Evolutionary conservation across 2,113 vertebrate species (phyloP), one percentile per base, ranked within the genome.

Genomic region (Mesembrinibis cayennensis): DNA sequence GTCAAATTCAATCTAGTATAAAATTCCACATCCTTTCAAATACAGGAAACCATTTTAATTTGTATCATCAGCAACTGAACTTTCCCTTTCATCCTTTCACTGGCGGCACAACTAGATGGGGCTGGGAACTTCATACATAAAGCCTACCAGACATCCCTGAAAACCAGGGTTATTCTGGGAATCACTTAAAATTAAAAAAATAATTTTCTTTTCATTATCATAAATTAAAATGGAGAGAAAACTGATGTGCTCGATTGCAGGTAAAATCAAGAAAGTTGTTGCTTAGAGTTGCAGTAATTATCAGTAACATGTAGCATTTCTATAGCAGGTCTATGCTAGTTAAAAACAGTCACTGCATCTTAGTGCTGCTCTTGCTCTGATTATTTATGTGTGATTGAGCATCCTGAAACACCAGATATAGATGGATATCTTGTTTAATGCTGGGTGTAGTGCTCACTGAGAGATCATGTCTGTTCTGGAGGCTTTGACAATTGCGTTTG

Each of bases 1-100:
- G 97, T 97, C 97, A 97, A 93, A 94, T 58, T 42, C 85, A 94
- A 92, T 96, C 85, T 85, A 22, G 80, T 93, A 84, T 56, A 53
- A 95, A 97, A 91, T 86, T 78, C 79, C 74, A 65, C 66, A 77
- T 80, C 93, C 78, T 90, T 96, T 95, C 85, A 93, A 73, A 72
- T 1, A 50, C 38, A 88, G 74, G 85, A 70, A 87, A 76, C 52
- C 17, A 7, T 56, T 91, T 90, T 34, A 62, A 92, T 93, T 81
- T 84, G 69, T 86, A 81, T 58, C 2, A 0, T 40, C 69, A 89
- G 95, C 70, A 94, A n/a, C 58, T 82, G 83, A 96, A 88, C 66
- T 81, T 95, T 62, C 71, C n/a, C 18, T 88, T 79, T 56, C 42
- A 21, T 42, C 14, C 32, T 78, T 91, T 61, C 49, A 38, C 19